Evolutionary conservation across 2,888 invertebrate genomes (phyloP), one percentile per base, ranked within the genome.

Genomic region (Colletes collaris): DNA sequence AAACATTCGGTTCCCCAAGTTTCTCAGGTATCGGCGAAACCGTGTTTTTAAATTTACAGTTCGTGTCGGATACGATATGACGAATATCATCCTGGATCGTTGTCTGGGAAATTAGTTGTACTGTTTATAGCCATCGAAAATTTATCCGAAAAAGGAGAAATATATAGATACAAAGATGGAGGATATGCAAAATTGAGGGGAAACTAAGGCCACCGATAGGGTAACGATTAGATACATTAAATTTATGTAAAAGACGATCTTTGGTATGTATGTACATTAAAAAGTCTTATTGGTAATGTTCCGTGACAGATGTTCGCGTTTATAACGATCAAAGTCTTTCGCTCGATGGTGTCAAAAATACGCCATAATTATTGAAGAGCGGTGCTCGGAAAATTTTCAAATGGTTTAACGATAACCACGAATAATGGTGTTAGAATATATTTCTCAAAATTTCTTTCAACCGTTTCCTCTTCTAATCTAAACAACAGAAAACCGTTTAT

Each of bases 231-330:
- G 60, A 73, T 76, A 76, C 65, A 69, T 82, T 66, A 70, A 81
- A 76, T 82, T 59, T 82, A 81, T 80, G 79, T 81, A 82, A 82
- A 81, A 81, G 76, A 81, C 52, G 76, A 73, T 82, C 73, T 67
- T 73, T 81, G 70, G 67, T 81, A 82, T 82, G 67, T 81, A 82
- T 82, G 73, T 82, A 82, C 81, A 82, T 82, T 82, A 82, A 77
- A 81, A 82, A 82, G 56, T 70, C 73, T 82, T 77, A 81, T 66
- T 27, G 73, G 64, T 72, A 76, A 68, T 73, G 65, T 69, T 62
- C 19, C 72, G 58, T 76, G 81, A 73, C 73, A 67, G 81, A 62
- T 64, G 64, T 66, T 62, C 65, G 75, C 67, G 67, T 52, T 16
- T 55, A 46, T 69, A 69, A 76, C 72, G 69, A 81, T 81, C 65